Percentiles rank a stretch among this genome's conserved stretches.
These are phyloP conservation scores for Polypterus bichir DNA, from an alignment of 2,113 vertebrate genomes.

Conservation along the genomic window DNA sequence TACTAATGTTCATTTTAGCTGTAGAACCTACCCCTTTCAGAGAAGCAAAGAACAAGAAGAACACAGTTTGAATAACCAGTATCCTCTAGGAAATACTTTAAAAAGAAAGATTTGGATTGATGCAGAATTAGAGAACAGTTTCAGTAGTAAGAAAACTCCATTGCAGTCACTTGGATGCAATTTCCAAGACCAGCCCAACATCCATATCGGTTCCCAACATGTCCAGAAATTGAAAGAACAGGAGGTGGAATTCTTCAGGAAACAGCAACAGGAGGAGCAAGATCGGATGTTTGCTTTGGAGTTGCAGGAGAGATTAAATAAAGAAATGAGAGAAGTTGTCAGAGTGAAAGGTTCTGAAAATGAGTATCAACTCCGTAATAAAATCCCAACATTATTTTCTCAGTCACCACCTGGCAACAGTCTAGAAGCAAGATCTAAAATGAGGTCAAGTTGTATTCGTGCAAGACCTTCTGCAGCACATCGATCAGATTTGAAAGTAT, in stretches of 20 bases:
- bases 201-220: background rate
- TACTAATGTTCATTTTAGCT: background rate
- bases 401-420: no score
- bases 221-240: conserved; percentile 38
- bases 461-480: no score
- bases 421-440: no score
- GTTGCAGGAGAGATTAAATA: conserved; percentile 64
- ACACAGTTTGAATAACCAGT: background rate
- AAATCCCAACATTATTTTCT: background rate
- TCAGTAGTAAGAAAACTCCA: conserved; percentile 12
- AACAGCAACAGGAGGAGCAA: conserved; percentile 66
- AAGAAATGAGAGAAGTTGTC: conserved; percentile 46
- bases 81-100: no score
- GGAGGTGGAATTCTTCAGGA: conserved; percentile 50
- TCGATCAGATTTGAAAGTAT: no score
- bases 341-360: conserved; percentile 68
- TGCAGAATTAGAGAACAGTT: background rate
- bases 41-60: background rate
- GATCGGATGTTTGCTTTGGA: conserved; percentile 67
- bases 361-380: conserved; percentile 60
- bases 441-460: no score
- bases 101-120: background rate
- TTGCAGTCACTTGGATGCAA: background rate
- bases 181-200: background rate
- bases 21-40: background rate